These are phyloP conservation scores for Oxyscelio sp. DNA, from an alignment of 2,888 invertebrate species.

Conservation along the genomic window DNA sequence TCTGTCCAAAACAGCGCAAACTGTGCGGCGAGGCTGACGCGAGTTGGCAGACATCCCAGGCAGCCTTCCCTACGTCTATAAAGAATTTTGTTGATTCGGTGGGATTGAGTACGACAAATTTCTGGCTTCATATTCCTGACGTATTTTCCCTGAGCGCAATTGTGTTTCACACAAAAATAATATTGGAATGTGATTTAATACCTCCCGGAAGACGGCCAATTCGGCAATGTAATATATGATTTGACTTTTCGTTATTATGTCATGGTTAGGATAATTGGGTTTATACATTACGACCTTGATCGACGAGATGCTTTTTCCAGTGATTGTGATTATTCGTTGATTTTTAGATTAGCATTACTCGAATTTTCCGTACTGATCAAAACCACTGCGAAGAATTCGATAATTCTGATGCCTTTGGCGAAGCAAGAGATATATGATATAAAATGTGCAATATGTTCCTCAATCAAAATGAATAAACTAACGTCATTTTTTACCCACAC, in stretches of 20 bases:
- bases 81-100: slow-evolving; percentile 61
- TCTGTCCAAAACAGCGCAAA: slow-evolving; percentile 60
- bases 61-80: slow-evolving; percentile 43
- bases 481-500: no score
- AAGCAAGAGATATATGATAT: no score
- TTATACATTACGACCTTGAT: neutral
- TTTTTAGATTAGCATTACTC: neutral
- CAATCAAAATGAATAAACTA: no score
- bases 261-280: slow-evolving; percentile 27
- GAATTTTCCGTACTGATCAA: neutral
- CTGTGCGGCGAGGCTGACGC: slow-evolving; percentile 50
- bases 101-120: slow-evolving; percentile 62
- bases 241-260: slow-evolving; percentile 24
- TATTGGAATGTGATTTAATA: slow-evolving; percentile 46
- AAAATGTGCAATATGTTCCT: no score
- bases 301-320: neutral
- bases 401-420: no score
- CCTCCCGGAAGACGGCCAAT: slow-evolving; percentile 26
- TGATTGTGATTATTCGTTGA: slow-evolving; percentile 36
- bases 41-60: slow-evolving; percentile 63
- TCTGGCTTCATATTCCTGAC: slow-evolving; percentile 64
- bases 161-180: slow-evolving; percentile 56
- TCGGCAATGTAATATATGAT: slow-evolving; percentile 12
- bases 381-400: no score
- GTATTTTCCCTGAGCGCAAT: slow-evolving; percentile 40